These are phyloP conservation scores for Metopolophium dirhodum DNA, from an alignment of 1,140 invertebrate species.

Conservation along the genomic window DNA sequence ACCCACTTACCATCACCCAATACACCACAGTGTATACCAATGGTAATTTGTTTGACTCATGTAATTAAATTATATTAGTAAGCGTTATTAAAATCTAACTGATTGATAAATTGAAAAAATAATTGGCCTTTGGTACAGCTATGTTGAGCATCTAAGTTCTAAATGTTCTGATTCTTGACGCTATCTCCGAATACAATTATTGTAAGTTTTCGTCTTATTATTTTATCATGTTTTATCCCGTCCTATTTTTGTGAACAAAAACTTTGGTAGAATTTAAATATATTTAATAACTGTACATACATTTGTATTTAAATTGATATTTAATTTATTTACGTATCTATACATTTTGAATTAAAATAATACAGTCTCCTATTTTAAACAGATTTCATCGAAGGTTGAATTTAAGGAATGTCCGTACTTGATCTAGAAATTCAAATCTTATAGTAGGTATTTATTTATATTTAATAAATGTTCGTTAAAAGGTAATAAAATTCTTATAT, in stretches of 20 bases:
- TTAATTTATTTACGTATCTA: not conserved
- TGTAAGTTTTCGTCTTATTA: not conserved
- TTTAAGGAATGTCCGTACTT: not conserved
- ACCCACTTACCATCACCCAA: too few species aligned
- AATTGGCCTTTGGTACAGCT: not conserved
- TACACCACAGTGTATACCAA: not conserved
- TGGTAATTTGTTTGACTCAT: not conserved
- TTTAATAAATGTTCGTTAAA: not conserved
- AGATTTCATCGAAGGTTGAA: not conserved
- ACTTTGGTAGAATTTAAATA: not conserved
- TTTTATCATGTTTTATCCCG: too few species aligned
- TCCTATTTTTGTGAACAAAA: not conserved
- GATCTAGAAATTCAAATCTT: not conserved
- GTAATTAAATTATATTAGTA: not conserved
- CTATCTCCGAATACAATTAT: not conserved
- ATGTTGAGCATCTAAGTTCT: not conserved
- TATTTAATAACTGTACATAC: too few species aligned
- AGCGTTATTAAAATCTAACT: not conserved
- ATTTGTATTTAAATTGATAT: too few species aligned
- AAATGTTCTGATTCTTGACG: not conserved
- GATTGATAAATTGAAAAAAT: not conserved
- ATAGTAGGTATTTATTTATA: not conserved
- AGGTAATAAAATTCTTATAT: not conserved
- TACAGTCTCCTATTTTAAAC: not conserved
- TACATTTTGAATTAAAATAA: not conserved